Conservation (phyloP, 1,140 invertebrate species). For the Hylyphantes graminicola region DNA sequence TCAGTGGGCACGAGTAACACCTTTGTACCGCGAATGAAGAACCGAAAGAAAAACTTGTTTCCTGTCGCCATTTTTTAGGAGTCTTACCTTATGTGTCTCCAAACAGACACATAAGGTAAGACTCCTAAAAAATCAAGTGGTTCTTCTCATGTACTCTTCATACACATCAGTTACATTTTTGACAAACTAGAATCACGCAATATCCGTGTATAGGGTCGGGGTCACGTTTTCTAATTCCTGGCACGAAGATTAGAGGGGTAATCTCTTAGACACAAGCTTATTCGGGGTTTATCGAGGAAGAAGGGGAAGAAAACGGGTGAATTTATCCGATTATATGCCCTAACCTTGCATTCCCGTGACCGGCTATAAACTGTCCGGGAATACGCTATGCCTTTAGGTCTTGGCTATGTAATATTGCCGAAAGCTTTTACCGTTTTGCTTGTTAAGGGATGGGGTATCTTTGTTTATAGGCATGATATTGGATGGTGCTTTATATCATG, state of each 20-base stretch:
- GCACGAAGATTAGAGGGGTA: conserved; percentile 17
- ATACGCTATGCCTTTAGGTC: neutral
- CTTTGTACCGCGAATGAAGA: too few species aligned
- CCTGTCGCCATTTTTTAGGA: too few species aligned
- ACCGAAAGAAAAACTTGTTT: too few species aligned
- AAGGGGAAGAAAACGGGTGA: conserved; percentile 22
- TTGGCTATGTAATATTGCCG: conserved; percentile 25
- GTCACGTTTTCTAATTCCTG: conserved; percentile 9
- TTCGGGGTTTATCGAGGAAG: conserved; percentile 30
- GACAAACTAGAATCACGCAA: too few species aligned
- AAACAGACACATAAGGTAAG: too few species aligned
- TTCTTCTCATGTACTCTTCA: too few species aligned
- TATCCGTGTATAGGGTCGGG: neutral
- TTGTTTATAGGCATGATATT: neutral
- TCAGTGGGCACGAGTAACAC: too few species aligned
- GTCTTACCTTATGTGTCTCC: too few species aligned
- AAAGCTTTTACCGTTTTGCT: conserved; percentile 30
- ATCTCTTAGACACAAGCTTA: conserved; percentile 30
- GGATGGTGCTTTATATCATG: neutral
- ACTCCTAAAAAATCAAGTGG: too few species aligned
- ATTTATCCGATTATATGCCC: conserved; percentile 33
- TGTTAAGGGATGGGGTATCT: neutral
- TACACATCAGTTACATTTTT: too few species aligned
- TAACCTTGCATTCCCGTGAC: conserved; percentile 8
- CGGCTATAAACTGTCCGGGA: conserved; percentile 2